These are phyloP conservation scores for Mizuhopecten yessoensis DNA, from an alignment of 1,140 invertebrate species.

Conservation along the genomic window DNA sequence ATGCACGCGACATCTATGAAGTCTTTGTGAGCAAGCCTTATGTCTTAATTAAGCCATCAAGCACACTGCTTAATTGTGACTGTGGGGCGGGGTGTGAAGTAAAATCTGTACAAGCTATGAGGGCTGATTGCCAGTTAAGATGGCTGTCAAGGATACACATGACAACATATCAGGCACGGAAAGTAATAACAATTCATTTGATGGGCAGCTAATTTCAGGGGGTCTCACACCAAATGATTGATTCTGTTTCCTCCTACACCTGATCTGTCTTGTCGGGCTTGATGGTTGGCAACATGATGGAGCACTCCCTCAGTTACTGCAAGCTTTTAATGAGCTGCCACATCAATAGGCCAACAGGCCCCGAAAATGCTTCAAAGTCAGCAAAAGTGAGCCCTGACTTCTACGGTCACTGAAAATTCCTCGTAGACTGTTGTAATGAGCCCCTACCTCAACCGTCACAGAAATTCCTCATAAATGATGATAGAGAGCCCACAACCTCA, in stretches of 20 bases:
- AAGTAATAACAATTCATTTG: not conserved
- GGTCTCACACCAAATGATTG: not conserved
- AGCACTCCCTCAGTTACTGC: not conserved
- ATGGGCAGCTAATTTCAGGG: conserved; percentile 15
- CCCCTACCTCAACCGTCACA: too few species aligned
- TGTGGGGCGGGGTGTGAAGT: not conserved
- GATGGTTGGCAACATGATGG: not conserved
- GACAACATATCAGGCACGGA: not conserved
- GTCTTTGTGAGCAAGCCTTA: not conserved
- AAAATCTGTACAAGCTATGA: not conserved
- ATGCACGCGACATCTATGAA: not conserved
- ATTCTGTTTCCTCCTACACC: not conserved
- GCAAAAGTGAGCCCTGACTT: too few species aligned
- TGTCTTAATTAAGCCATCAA: conserved; percentile 3
- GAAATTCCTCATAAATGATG: too few species aligned
- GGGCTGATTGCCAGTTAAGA: conserved; percentile 1
- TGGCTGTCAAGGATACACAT: not conserved
- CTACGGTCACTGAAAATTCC: too few species aligned
- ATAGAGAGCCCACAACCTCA: too few species aligned
- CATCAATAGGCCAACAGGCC: too few species aligned
- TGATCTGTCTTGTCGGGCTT: not conserved
- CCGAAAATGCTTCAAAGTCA: too few species aligned
- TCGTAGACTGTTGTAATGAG: too few species aligned
- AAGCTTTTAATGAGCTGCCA: too few species aligned
- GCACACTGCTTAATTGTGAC: not conserved